Evolutionary conservation across 2,888 invertebrate genomes (phyloP), one percentile per base, ranked within the genome.

Genomic region (Mimas tiliae): DNA sequence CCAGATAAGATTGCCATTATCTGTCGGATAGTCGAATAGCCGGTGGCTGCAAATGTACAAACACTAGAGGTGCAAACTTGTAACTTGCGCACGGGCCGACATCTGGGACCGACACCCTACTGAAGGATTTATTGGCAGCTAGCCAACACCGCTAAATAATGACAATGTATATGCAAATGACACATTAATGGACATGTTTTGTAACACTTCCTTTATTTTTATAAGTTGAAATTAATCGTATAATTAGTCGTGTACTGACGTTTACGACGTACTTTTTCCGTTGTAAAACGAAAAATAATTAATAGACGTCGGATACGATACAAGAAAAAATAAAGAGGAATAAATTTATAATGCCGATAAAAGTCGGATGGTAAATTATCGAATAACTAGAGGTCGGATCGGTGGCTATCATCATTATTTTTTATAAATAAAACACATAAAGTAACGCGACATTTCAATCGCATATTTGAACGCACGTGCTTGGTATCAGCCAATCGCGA

Each of bases 1-100:
- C 71, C 69, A 74, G 90, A 89, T 91, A 90, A 88, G 85, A 85
- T 86, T 74, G 74, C 76, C 73, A 85, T 81, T 65, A 65, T 65
- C 58, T 58, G 33, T 33, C 52, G 58, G 65, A 65, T 65, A 58
- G 58, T 19, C 48, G 65, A 33, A 64, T 55, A 68, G 47, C 58
- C 52, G 58, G 48, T 65, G 58, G 47, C 48, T 58, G 55, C 51
- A 27, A 47, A 33, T 14, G 16, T 47, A 48, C 58, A 58, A 74
- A 72, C 58, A 58, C 58, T 42, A 42, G 58, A 58, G 58, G 58
- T 58, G 58, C 38, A 58, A 58, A 70, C 55, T 55, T 34, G 55
- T 51, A 52, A 52, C 33, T 52, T 19, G 42, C 34, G 53, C 55
- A 38, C 58, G 19, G 42, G 58, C 58, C 58, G 38, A 42, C 58